These are phyloP conservation scores for Dendroctonus ponderosae DNA, from an alignment of 1,140 invertebrate genomes.

Conservation along the genomic window DNA sequence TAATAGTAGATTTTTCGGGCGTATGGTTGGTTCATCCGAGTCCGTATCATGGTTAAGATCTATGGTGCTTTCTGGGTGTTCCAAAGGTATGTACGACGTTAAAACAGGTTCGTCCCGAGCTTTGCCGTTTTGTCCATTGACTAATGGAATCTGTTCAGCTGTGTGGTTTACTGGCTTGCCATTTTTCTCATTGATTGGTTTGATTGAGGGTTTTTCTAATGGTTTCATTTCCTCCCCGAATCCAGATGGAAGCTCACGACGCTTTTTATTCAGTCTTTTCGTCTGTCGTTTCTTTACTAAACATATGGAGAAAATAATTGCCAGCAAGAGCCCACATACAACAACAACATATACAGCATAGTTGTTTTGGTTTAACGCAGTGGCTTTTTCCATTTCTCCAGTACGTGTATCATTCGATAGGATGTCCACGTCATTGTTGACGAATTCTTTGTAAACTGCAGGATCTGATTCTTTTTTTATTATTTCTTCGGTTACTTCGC, in stretches of 20 bases:
- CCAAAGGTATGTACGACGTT: conserved; percentile 31
- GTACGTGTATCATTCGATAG: conserved; percentile 28
- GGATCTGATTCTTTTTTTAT: conserved; percentile 23
- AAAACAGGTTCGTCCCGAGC: conserved; percentile 39
- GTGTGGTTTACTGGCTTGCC: conserved; percentile 31
- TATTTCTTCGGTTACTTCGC: conserved; percentile 11
- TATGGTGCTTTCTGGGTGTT: conserved; percentile 28
- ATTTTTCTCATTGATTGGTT: conserved; percentile 41
- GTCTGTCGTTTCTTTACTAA: conserved; percentile 34
- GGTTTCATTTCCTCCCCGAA: conserved; percentile 47
- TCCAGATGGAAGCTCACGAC: conserved; percentile 18
- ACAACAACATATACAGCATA: conserved; percentile 39
- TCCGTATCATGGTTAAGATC: conserved; percentile 39
- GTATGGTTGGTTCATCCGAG: conserved; percentile 47
- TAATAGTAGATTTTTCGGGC: conserved; percentile 43
- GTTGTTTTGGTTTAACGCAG: conserved; percentile 32
- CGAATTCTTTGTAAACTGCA: conserved; percentile 2
- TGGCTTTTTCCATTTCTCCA: conserved; percentile 39
- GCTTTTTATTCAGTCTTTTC: conserved; percentile 35
- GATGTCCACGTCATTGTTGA: conserved; percentile 1
- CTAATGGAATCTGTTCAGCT: conserved; percentile 41
- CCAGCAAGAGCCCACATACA: conserved; percentile 34
- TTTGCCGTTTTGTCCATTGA: conserved; percentile 47
- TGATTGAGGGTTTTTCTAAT: conserved; percentile 48
- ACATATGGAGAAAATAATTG: conserved; percentile 31